Evolutionary conservation across 1,140 invertebrate species (phyloP).

Genomic region (Bradynema listronoti): DNA sequence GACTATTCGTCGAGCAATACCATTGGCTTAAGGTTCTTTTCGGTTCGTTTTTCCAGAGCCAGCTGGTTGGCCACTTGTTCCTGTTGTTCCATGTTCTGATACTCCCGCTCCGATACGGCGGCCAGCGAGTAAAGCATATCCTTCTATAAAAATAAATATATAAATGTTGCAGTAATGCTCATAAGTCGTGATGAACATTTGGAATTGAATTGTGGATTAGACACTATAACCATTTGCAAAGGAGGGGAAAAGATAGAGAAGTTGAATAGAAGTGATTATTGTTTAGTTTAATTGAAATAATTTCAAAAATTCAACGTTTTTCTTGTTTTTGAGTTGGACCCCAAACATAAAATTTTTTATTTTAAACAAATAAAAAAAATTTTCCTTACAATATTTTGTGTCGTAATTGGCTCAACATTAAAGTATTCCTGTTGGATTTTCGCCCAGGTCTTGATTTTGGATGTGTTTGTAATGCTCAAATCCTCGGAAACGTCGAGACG

Average conservation of each 20-base stretch:
- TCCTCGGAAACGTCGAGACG: constrained; percentile 1
- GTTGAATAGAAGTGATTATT: background rate
- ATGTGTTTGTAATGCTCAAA: background rate
- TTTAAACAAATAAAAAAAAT: background rate
- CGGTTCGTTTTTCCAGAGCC: constrained; percentile 5
- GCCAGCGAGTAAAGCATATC: background rate
- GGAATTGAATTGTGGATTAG: background rate
- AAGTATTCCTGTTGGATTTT: constrained; percentile 25
- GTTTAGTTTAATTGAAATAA: background rate
- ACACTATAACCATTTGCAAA: background rate
- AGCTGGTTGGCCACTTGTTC: background rate
- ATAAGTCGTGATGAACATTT: background rate
- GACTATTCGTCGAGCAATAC: constrained; percentile 4
- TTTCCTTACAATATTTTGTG: constrained; percentile 17
- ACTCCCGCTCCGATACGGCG: background rate
- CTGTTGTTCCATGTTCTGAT: background rate
- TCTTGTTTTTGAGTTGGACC: no score
- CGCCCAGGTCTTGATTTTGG: constrained; percentile 10
- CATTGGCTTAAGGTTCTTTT: background rate
- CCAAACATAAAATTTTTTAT: no score
- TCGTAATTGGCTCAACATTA: constrained; percentile 23
- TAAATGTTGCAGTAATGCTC: background rate
- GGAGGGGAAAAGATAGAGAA: background rate
- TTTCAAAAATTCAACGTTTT: background rate
- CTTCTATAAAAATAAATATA: background rate